Conservation (phyloP, 2,113 vertebrate genomes). For the Sapajus apella region DNA sequence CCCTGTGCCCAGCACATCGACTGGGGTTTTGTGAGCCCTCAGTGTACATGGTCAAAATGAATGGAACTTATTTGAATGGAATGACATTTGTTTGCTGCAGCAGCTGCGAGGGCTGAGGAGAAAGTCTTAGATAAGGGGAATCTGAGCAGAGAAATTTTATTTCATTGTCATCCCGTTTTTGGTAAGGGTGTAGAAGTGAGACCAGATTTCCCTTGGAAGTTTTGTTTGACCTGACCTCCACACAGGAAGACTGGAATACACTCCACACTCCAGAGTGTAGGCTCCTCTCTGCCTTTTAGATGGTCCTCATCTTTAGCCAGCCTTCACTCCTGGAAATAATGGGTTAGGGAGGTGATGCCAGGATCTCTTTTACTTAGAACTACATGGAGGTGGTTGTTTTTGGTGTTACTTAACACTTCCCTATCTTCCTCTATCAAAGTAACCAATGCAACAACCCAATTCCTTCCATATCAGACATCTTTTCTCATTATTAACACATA, state of each 20-base stretch:
- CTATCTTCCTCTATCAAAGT: neutral
- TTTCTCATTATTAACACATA: neutral
- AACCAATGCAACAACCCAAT: neutral
- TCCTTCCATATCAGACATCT: neutral
- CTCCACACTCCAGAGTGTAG: neutral
- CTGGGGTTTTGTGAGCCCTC: neutral
- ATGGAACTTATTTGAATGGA: neutral
- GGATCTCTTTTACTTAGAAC: neutral
- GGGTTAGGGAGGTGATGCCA: rapidly evolving
- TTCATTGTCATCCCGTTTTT: neutral
- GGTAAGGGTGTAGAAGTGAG: neutral
- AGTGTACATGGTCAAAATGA: neutral
- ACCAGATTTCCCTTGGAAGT: neutral
- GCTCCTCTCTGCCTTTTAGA: neutral
- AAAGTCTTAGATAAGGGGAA: neutral
- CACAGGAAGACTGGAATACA: neutral
- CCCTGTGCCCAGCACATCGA: rapidly evolving
- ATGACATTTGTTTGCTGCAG: neutral
- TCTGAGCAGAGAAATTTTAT: neutral
- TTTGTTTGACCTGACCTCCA: neutral
- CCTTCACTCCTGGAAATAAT: neutral
- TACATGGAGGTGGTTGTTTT: neutral
- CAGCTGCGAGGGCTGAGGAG: neutral
- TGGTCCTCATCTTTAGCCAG: neutral
- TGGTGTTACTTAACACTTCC: neutral